These are phyloP conservation scores for Thunnus maccoyii DNA, from an alignment of 2,113 vertebrate genomes.

Conservation along the genomic window DNA sequence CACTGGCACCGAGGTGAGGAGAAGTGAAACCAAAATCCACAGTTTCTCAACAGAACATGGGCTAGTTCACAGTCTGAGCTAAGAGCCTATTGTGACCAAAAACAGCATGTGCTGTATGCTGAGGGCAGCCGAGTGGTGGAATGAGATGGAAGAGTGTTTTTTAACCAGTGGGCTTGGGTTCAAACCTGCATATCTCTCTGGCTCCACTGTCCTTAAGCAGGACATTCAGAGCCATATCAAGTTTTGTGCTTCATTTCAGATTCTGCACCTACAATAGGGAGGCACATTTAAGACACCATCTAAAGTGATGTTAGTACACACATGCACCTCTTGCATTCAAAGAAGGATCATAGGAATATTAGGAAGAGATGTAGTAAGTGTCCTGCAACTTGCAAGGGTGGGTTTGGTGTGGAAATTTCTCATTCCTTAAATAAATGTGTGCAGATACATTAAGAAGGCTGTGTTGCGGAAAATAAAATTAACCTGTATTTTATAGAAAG, in stretches of 20 bases:
- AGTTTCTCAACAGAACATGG: slow-evolving; percentile 58
- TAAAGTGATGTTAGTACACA: background rate
- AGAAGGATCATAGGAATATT: background rate
- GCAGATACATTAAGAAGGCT: background rate
- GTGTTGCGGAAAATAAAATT: background rate
- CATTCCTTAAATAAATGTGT: background rate
- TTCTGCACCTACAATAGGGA: background rate
- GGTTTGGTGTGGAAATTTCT: background rate
- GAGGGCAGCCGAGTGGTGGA: slow-evolving; percentile 12
- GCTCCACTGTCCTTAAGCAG: background rate
- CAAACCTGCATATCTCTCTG: slow-evolving; percentile 18
- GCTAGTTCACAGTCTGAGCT: slow-evolving; percentile 49
- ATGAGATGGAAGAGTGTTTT: slow-evolving; percentile 6
- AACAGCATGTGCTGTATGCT: slow-evolving; percentile 44
- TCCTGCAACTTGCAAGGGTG: background rate
- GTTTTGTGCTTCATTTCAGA: background rate
- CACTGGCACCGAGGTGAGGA: slow-evolving; percentile 76
- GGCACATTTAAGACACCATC: background rate
- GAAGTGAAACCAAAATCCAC: slow-evolving; percentile 73
- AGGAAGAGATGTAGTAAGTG: background rate
- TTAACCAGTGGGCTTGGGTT: slow-evolving; percentile 1
- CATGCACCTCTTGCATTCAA: background rate
- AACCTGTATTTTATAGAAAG: background rate
- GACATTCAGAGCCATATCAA: background rate
- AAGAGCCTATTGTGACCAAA: slow-evolving; percentile 69